phyloP scores from a whole-genome alignment of 23 tunicate species.

The Pegea sp. region DNA sequence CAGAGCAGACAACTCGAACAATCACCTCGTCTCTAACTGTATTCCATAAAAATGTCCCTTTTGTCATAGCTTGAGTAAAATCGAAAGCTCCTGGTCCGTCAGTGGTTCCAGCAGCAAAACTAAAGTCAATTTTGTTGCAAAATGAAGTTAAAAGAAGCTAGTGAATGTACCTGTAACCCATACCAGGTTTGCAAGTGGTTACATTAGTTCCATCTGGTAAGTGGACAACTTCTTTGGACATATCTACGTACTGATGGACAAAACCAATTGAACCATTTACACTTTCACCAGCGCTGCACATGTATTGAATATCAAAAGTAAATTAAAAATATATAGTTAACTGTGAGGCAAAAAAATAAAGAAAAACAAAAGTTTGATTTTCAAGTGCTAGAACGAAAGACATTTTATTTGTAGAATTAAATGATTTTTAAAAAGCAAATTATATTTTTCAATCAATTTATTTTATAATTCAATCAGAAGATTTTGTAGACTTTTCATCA shows the following conservation, averaged over 20 bases:
- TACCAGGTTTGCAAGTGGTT: slow-evolving; percentile 86
- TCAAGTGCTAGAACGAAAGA: no score
- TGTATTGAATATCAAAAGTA: no score
- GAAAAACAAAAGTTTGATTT: no score
- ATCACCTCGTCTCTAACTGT: slow-evolving; percentile 47
- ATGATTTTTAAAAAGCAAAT: no score
- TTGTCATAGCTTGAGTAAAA: slow-evolving; percentile 68
- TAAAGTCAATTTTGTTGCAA: slow-evolving; percentile 1
- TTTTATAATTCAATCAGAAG: no score
- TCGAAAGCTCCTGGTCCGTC: slow-evolving; percentile 97
- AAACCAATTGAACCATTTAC: slow-evolving; percentile 51
- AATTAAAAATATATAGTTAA: no score
- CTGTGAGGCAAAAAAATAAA: no score
- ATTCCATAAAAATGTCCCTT: slow-evolving; percentile 65
- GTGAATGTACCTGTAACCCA: slow-evolving; percentile 73
- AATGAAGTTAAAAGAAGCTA: neutral
- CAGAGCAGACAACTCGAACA: slow-evolving; percentile 45
- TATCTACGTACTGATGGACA: slow-evolving; percentile 89
- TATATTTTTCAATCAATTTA: no score
- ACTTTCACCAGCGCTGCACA: slow-evolving; percentile 2
- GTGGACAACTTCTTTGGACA: slow-evolving; percentile 54
- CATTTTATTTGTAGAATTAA: no score
- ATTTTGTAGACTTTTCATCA: no score
- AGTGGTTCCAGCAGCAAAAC: slow-evolving; percentile 92
- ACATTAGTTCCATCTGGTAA: slow-evolving; percentile 48